Conservation (phyloP, 2,888 invertebrate species). For the Bombylius discolor region DNA sequence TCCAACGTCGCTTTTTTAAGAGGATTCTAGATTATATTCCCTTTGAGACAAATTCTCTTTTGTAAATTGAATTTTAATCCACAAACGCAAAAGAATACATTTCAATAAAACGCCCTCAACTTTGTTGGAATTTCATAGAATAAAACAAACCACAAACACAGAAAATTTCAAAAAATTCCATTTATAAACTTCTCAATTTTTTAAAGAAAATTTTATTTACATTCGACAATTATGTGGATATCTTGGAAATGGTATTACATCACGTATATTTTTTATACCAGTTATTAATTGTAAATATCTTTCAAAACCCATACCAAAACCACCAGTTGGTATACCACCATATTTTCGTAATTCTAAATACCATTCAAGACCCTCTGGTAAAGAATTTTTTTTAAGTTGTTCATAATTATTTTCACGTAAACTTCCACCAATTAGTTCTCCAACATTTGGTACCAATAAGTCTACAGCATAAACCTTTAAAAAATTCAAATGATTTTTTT, state of each 20-base stretch:
- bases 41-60: no score
- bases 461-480: constrained; percentile 69
- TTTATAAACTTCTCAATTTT: neutral
- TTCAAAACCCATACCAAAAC: constrained; percentile 95
- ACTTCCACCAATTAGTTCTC: constrained; percentile 92
- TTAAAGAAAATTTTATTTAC: constrained; percentile 23
- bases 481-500: constrained; percentile 14
- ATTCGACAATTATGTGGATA: constrained; percentile 78
- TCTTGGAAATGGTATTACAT: constrained; percentile 87
- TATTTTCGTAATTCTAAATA: constrained; percentile 79
- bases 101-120: no score
- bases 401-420: constrained; percentile 70
- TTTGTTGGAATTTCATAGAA: no score
- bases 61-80: no score
- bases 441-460: constrained; percentile 73
- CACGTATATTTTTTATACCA: constrained; percentile 78
- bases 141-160: no score
- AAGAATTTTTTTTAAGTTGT: constrained; percentile 45
- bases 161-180: no score
- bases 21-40: no score
- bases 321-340: constrained; percentile 83
- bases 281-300: constrained; percentile 73
- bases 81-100: no score
- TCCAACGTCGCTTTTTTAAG: no score
- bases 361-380: constrained; percentile 58